Evolutionary conservation across 1,140 invertebrate genomes (phyloP).

Genomic region (Zaprionus vittiger): DNA sequence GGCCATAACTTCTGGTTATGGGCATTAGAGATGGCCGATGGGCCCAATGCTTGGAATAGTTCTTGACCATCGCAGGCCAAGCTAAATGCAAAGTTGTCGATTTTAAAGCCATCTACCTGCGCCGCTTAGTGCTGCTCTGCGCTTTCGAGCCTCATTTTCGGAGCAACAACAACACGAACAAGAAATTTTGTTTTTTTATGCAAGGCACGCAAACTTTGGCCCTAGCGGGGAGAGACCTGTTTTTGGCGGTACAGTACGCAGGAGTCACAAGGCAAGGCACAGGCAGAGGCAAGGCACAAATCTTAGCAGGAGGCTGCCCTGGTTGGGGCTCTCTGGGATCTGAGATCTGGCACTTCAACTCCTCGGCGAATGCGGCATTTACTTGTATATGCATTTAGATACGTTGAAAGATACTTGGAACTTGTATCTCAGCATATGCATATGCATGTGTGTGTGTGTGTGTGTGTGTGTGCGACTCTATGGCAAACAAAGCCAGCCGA

Average conservation of each 20-base stretch:
- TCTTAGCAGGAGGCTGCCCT: conserved; percentile 39
- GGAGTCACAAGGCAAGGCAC: conserved; percentile 7
- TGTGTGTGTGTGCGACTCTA: conserved; percentile 27
- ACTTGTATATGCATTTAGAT: conserved; percentile 71
- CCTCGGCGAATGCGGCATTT: conserved; percentile 52
- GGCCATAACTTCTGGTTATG: conserved; percentile 14
- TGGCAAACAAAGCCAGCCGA: conserved; percentile 76
- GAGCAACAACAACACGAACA: conserved; percentile 45
- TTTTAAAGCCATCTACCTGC: conserved; percentile 35
- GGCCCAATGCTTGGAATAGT: background rate
- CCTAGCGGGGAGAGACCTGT: conserved; percentile 57
- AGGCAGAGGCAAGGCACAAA: background rate
- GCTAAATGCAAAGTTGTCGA: conserved; percentile 18
- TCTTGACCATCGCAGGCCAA: background rate
- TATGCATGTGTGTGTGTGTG: conserved; percentile 6
- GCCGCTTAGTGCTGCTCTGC: no score
- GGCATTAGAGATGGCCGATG: conserved; percentile 4
- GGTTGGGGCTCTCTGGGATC: conserved; percentile 24
- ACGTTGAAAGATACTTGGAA: conserved; percentile 73
- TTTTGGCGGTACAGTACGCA: conserved; percentile 69
- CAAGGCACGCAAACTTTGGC: conserved; percentile 80
- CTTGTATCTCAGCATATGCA: conserved; percentile 49
- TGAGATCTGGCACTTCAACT: conserved; percentile 68
- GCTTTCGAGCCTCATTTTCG: background rate
- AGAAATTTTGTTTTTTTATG: conserved; percentile 57